A percentile compares a stretch with the other conserved stretches of the same genome.
Conservation (phyloP, 2,797 vertebrate species). For the Tragelaphus oryx region DNA sequence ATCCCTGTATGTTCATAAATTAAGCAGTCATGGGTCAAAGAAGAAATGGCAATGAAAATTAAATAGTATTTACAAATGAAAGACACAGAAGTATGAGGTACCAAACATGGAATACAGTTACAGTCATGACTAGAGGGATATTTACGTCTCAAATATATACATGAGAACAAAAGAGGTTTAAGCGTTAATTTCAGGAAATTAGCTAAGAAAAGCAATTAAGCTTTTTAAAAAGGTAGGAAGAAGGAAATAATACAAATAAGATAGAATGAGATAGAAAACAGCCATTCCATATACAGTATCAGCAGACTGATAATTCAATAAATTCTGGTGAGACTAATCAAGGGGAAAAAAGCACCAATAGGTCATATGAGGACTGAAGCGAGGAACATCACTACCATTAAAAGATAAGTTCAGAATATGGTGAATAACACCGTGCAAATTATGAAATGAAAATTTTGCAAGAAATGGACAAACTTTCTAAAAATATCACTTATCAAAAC, state of each 20-base stretch:
- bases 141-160: background rate
- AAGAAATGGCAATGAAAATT: background rate
- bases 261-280: background rate
- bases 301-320: background rate
- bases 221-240: background rate
- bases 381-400: background rate
- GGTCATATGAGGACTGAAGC: background rate
- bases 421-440: background rate
- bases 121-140: background rate
- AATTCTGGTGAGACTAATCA: background rate
- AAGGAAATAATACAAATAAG: conserved; percentile 4
- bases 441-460: background rate
- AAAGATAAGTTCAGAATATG: background rate
- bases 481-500: background rate
- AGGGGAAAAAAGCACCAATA: background rate
- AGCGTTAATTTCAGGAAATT: conserved; percentile 3
- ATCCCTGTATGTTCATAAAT: background rate
- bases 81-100: background rate
- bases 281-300: background rate
- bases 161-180: background rate
- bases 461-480: conserved; percentile 26
- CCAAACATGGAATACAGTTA: background rate
- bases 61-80: background rate
- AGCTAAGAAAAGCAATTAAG: background rate
- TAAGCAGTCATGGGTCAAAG: background rate